Evolutionary conservation across 2,888 invertebrate genomes (phyloP).

Genomic region (Zaprionus lineosus): DNA sequence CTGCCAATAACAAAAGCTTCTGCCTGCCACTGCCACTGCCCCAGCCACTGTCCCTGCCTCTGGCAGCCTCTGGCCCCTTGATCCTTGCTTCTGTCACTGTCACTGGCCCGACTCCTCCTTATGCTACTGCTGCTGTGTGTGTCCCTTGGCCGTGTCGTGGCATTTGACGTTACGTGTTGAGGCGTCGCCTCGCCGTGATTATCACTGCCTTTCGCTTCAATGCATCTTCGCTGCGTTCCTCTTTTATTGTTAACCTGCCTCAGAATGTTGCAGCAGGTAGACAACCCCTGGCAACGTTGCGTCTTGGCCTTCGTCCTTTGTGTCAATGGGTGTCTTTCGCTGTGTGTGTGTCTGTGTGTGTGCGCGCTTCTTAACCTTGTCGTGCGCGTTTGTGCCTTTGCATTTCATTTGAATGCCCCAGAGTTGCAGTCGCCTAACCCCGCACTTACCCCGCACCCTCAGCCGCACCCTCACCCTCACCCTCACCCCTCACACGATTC

Average conservation of each 20-base stretch:
- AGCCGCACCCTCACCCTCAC: too few relatives aligned
- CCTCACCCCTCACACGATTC: too few relatives aligned
- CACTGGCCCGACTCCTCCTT: slow-evolving; percentile 2
- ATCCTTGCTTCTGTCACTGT: slow-evolving; percentile 22
- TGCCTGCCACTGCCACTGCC: slow-evolving; percentile 16
- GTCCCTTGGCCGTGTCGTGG: slow-evolving; percentile 57
- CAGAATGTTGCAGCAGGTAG: slow-evolving; percentile 53
- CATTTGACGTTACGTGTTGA: slow-evolving; percentile 77
- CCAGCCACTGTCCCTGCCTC: not conserved
- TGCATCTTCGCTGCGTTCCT: slow-evolving; percentile 54
- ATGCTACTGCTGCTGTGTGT: slow-evolving; percentile 15
- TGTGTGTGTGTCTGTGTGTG: slow-evolving; percentile 18
- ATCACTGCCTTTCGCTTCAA: slow-evolving; percentile 76
- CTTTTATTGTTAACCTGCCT: slow-evolving; percentile 17
- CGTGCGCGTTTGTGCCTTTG: slow-evolving; percentile 44
- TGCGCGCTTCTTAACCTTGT: slow-evolving; percentile 48
- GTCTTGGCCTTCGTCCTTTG: slow-evolving; percentile 51
- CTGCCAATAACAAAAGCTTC: slow-evolving; percentile 60
- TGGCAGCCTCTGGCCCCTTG: too few relatives aligned
- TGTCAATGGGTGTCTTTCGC: too few relatives aligned
- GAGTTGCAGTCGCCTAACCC: slow-evolving; percentile 29
- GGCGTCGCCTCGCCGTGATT: slow-evolving; percentile 72
- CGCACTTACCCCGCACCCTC: too few relatives aligned
- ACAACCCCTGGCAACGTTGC: slow-evolving; percentile 29
- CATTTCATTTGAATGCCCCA: slow-evolving; percentile 70